These are phyloP conservation scores for Trichopoda pennipes DNA, from an alignment of 2,888 invertebrate genomes.

Conservation along the genomic window DNA sequence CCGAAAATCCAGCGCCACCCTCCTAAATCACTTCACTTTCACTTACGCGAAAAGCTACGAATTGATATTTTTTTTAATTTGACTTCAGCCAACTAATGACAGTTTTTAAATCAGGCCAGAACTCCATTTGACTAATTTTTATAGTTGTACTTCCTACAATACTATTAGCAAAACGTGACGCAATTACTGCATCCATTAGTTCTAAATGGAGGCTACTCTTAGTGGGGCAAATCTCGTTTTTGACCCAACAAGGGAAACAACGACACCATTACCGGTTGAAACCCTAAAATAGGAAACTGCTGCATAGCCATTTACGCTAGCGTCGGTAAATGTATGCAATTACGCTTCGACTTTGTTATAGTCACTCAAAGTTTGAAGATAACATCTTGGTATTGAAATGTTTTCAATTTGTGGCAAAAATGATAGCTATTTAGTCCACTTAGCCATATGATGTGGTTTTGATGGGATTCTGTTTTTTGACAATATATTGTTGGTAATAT, in stretches of 20 bases:
- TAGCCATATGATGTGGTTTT: not conserved
- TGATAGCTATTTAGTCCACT: conserved; percentile 24
- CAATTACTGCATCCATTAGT: conserved; percentile 60
- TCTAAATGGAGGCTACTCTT: conserved; percentile 57
- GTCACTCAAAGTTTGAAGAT: conserved; percentile 12
- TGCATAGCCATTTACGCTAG: conserved; percentile 33
- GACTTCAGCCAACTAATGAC: conserved; percentile 29
- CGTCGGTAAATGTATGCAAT: conserved; percentile 31
- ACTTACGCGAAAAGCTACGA: conserved; percentile 46
- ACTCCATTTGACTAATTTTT: conserved; percentile 24
- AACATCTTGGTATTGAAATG: conserved; percentile 22
- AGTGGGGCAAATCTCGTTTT: conserved; percentile 62
- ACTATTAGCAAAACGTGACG: conserved; percentile 30
- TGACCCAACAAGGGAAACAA: conserved; percentile 33
- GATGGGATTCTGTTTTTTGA: no score
- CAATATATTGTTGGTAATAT: no score
- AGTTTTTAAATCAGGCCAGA: conserved; percentile 41
- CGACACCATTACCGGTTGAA: conserved; percentile 7
- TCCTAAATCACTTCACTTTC: conserved; percentile 35
- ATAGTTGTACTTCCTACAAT: conserved; percentile 14
- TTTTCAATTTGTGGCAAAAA: conserved; percentile 32
- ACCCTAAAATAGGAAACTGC: conserved; percentile 23
- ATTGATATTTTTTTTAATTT: conserved; percentile 2
- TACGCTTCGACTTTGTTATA: conserved; percentile 10
- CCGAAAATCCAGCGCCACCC: conserved; percentile 47